phyloP scores from a whole-genome alignment of 2,888 invertebrate genomes.

The Atrina japonica region DNA sequence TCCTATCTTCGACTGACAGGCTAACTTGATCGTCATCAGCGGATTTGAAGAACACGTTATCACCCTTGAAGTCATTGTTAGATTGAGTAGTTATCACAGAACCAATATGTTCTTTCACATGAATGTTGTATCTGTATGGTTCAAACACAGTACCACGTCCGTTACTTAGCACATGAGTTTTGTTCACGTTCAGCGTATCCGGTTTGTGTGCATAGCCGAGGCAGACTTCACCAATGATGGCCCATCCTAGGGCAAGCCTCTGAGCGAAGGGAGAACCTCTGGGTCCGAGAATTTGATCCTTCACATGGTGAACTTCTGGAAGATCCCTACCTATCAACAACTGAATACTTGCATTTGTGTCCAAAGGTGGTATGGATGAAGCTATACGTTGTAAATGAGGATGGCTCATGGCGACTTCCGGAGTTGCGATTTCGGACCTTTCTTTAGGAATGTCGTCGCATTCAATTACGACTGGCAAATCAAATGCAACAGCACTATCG shows the following conservation, averaged over 20 bases:
- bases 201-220: conserved; percentile 2
- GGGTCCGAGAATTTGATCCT: conserved; percentile 7
- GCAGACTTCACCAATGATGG: conserved; percentile 9
- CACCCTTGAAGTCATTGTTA: not conserved
- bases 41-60: conserved; percentile 5
- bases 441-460: conserved; percentile 12
- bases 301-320: not conserved
- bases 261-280: not conserved
- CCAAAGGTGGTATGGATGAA: not conserved
- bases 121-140: conserved; percentile 5
- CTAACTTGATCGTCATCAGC: conserved; percentile 2
- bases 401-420: conserved; percentile 1
- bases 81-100: not conserved
- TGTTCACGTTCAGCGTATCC: not conserved
- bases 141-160: conserved; percentile 1
- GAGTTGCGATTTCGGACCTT: conserved; percentile 11
- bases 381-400: not conserved
- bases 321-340: conserved; percentile 3
- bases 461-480: conserved; percentile 6
- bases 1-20: conserved; percentile 7
- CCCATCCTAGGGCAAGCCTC: conserved; percentile 7
- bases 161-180: conserved; percentile 3
- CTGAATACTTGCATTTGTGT: not conserved
- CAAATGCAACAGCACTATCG: not conserved
- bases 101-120: not conserved